phyloP scores from a whole-genome alignment of 2,113 vertebrate genomes.

The Cynocephalus volans region DNA sequence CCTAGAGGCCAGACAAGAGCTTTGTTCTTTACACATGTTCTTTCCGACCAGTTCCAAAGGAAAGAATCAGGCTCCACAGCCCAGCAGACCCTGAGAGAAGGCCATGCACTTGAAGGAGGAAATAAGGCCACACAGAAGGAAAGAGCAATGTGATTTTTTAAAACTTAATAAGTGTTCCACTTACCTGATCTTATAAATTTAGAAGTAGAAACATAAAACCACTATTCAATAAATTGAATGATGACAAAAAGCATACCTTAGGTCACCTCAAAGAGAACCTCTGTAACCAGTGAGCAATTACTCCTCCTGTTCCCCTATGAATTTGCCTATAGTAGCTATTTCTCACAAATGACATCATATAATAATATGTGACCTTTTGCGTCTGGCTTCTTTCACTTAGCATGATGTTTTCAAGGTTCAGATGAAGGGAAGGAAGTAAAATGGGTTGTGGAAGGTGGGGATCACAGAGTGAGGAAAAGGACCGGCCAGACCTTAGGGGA shows the following conservation, averaged over 20 bases:
- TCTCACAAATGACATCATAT: not conserved
- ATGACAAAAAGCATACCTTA: not conserved
- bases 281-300: not conserved
- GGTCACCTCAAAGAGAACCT: not conserved
- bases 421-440: not conserved
- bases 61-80: not conserved
- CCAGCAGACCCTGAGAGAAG: not conserved
- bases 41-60: not conserved
- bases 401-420: not conserved
- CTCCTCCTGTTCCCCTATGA: not conserved
- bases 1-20: not conserved
- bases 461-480: not conserved
- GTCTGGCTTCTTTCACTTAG: not conserved
- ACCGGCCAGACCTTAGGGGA: not conserved
- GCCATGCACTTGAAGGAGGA: not conserved
- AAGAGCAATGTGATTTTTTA: not conserved
- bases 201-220: conserved; percentile 13
- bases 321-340: not conserved
- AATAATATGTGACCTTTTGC: not conserved
- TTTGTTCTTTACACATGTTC: not conserved
- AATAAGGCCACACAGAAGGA: not conserved
- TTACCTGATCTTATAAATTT: not conserved
- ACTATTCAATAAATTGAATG: not conserved
- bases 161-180: not conserved
- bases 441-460: not conserved